Evolutionary conservation across 2,113 vertebrate species (phyloP).

Genomic region (Chamaea fasciata): DNA sequence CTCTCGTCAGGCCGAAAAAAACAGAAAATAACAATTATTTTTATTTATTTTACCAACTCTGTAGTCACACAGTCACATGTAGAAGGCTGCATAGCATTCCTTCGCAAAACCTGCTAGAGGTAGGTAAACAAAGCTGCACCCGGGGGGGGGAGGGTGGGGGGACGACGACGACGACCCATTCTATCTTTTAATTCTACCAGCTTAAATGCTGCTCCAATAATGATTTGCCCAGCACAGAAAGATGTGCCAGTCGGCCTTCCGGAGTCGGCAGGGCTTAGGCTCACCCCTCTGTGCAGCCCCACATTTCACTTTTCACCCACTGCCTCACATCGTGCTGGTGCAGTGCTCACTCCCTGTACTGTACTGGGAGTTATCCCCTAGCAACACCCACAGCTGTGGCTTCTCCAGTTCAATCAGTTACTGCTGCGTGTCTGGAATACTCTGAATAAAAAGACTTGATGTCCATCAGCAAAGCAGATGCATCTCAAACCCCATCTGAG

Average conservation of each 20-base stretch:
- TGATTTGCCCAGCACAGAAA: not conserved
- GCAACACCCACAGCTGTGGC: not conserved
- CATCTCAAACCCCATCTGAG: not conserved
- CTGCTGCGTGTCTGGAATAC: not conserved
- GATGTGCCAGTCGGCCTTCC: accelerated
- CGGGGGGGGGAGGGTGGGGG: no score
- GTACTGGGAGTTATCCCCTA: not conserved
- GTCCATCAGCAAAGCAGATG: not conserved
- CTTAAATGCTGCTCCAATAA: not conserved
- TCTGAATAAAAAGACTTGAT: not conserved
- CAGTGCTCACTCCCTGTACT: not conserved
- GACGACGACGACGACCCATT: no score
- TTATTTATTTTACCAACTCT: not conserved
- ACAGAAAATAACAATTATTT: not conserved
- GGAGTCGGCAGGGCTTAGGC: accelerated
- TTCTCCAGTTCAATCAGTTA: not conserved
- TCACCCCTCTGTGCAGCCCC: not conserved
- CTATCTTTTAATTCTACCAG: not conserved
- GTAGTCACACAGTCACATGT: accelerated
- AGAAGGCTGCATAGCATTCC: not conserved
- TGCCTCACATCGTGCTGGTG: accelerated
- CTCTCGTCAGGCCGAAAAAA: not conserved
- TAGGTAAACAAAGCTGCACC: not conserved
- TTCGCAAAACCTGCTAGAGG: not conserved
- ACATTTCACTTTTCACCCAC: not conserved